Evolutionary conservation across 1,140 invertebrate genomes (phyloP), one percentile per base, ranked within the genome.

Genomic region (Nautilus pompilius): DNA sequence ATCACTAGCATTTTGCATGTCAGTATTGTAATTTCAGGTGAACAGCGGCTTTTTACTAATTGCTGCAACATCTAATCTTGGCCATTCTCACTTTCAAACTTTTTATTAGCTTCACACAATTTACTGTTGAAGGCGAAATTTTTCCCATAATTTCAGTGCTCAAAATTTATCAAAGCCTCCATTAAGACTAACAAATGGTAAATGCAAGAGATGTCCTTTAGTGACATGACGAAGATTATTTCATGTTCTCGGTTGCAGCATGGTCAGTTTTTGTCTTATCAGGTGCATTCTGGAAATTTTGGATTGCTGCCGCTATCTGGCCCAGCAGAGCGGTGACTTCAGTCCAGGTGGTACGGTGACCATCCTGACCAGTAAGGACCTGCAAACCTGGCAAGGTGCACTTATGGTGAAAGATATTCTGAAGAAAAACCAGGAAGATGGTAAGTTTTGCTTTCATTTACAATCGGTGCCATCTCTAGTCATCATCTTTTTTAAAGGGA

Each of bases 261-360:
- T n/a, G n/a, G n/a, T n/a, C n/a, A n/a, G 53, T 51, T 33, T 28
- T 30, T 61, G 66, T 68, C 62, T 56, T 79, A 79, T 10, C 71
- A 86, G 84, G 85, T 78, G 86, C 48, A 87, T 87, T 69, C 88
- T 88, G 60, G 88, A 90, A 73, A 87, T 90, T 49, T 83, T 90
- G 29, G 88, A 90, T 67, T 90, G 89, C 75, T 89, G 89, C 63
- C 82, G 90, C 68, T 90, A 87, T 74, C 80, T 90, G 33, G 86
- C 86, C 5, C 85, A 88, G 67, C 88, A 90, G 70, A 68, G 67
- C 24, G 68, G 69, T 20, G 58, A 64, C 28, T 70, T 71, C 30
- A 69, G 66, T 41, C 55, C 65, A 51, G 71, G 71, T 24, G 60
- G 67, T 28, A 69, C 65, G 57, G 71, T 72, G 48, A 71, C 67